phyloP scores from a whole-genome alignment of 2,113 vertebrate genomes.

The Protobothrops flavoviridis region DNA sequence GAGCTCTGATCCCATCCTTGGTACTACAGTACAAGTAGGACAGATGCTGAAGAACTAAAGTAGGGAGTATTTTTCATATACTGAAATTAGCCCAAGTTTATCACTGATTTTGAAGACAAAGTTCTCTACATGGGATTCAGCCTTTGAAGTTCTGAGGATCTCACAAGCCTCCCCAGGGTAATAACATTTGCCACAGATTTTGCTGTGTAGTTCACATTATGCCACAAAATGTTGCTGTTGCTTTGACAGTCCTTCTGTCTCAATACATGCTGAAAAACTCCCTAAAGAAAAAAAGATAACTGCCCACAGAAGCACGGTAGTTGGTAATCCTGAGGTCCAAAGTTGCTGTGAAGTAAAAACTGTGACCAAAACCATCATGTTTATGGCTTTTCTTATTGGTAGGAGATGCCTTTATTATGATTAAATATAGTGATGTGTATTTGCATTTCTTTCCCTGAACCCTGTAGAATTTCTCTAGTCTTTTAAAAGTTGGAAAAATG shows the following conservation, averaged over 20 bases:
- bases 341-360: not conserved
- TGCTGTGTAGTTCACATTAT: not conserved
- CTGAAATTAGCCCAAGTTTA: not conserved
- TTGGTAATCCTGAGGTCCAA: not conserved
- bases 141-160: not conserved
- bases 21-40: not conserved
- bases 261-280: not conserved
- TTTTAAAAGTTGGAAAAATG: not conserved
- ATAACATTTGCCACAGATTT: not conserved
- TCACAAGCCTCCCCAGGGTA: not conserved
- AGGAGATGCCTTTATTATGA: not conserved
- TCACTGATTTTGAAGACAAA: not conserved
- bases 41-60: not conserved
- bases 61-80: not conserved
- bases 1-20: not conserved
- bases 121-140: not conserved
- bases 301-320: not conserved
- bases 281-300: not conserved
- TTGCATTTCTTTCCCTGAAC: not conserved
- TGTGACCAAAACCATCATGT: not conserved
- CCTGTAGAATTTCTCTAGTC: not conserved
- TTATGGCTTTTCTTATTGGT: not conserved
- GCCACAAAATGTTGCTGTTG: not conserved
- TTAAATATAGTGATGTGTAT: not conserved
- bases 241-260: not conserved